A percentile compares a stretch with the other conserved stretches of the same genome.
Evolutionary conservation across 2,113 vertebrate genomes (phyloP).

Genomic region (Catharus bicknelli): DNA sequence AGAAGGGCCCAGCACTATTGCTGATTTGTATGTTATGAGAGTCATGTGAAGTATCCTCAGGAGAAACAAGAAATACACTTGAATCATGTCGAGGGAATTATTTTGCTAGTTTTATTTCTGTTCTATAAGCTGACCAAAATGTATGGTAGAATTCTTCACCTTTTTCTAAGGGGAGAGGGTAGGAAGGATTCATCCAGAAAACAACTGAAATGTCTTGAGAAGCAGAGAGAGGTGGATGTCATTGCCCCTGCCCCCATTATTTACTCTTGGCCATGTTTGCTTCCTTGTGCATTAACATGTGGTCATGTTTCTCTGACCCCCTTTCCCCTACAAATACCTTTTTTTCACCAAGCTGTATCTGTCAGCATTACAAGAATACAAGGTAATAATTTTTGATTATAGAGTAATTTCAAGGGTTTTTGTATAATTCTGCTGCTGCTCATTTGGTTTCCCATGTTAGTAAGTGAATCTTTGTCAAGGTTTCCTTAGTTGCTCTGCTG

Average conservation of each 20-base stretch:
- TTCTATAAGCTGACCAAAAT: neutral
- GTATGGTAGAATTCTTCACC: neutral
- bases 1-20: neutral
- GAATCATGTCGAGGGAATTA: neutral
- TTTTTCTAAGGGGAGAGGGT: neutral
- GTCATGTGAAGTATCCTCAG: neutral
- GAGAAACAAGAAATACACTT: neutral
- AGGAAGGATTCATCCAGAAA: neutral
- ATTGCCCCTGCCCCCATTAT: neutral
- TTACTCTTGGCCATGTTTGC: neutral
- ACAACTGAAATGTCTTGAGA: neutral
- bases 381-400: neutral
- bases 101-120: neutral
- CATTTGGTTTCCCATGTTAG: neutral
- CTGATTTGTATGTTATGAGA: accelerated
- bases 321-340: neutral
- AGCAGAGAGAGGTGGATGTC: neutral
- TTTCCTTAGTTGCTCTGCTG: neutral
- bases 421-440: neutral
- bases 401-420: neutral
- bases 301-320: neutral
- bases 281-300: neutral
- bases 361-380: neutral
- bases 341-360: neutral
- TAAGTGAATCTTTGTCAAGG: neutral